These are phyloP conservation scores for Pollicipes pollicipes DNA, from an alignment of 1,140 invertebrate species.

Conservation along the genomic window DNA sequence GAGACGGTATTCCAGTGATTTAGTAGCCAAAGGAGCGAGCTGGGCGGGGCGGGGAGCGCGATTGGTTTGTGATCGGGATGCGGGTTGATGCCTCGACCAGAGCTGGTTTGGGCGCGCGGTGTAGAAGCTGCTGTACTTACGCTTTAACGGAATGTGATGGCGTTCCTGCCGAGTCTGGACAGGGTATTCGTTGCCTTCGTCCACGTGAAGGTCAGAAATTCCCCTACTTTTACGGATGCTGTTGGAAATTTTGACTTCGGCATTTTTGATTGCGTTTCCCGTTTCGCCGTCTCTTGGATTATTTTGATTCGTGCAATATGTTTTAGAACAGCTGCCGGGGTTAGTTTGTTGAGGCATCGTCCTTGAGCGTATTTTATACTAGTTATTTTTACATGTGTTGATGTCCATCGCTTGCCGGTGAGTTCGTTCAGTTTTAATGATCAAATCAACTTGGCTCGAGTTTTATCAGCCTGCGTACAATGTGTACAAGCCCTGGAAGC, in stretches of 20 bases:
- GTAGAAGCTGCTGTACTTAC: background rate
- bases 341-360: background rate
- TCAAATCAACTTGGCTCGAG: background rate
- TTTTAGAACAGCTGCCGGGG: background rate
- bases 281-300: background rate
- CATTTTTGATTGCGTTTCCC: background rate
- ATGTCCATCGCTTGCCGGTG: background rate
- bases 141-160: too few species aligned
- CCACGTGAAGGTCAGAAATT: background rate
- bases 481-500: too few species aligned
- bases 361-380: background rate
- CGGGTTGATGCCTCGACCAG: too few species aligned
- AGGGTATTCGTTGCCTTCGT: background rate
- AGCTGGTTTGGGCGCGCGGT: too few species aligned
- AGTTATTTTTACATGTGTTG: conserved; percentile 2
- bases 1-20: background rate
- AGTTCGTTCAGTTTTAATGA: background rate
- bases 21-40: background rate
- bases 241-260: background rate
- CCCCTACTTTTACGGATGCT: background rate
- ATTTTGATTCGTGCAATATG: background rate
- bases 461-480: background rate
- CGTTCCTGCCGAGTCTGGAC: background rate
- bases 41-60: background rate
- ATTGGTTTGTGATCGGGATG: too few species aligned